Evolutionary conservation across 2,888 invertebrate genomes (phyloP).

Genomic region (Zaprionus obscuricornis): DNA sequence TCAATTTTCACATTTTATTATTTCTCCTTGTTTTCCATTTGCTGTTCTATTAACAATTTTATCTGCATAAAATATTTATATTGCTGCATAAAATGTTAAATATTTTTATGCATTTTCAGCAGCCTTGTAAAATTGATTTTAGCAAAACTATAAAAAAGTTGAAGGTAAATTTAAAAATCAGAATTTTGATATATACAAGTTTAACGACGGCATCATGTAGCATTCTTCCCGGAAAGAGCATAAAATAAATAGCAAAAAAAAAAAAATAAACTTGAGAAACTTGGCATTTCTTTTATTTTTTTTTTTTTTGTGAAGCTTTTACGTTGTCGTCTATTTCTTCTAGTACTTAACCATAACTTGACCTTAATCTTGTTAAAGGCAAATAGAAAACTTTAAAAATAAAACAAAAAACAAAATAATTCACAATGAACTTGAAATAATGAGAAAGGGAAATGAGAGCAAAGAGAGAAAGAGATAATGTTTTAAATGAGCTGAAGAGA

Average conservation of each 20-base stretch:
- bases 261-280: constrained; percentile 7
- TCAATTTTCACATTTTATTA: too few species aligned
- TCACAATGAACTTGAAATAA: constrained; percentile 63
- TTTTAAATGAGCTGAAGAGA: not conserved
- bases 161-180: too few species aligned
- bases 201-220: too few species aligned
- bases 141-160: too few species aligned
- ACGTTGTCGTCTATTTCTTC: constrained; percentile 3
- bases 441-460: constrained; percentile 1
- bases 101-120: too few species aligned
- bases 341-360: constrained; percentile 45
- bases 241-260: constrained; percentile 17
- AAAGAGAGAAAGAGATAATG: not conserved
- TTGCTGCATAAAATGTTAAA: not conserved
- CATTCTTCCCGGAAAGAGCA: constrained; percentile 44
- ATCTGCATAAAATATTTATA: too few species aligned
- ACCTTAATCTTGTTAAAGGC: constrained; percentile 71
- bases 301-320: too few species aligned
- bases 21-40: too few species aligned
- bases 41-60: too few species aligned
- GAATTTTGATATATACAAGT: too few species aligned
- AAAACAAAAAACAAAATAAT: constrained; percentile 44
- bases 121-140: too few species aligned
- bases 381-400: constrained; percentile 66
- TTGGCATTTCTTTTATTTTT: constrained; percentile 3